Base-by-base conservation (phyloP, 2,888 invertebrate genomes). In the Euspilapteryx auroguttella region DNA sequence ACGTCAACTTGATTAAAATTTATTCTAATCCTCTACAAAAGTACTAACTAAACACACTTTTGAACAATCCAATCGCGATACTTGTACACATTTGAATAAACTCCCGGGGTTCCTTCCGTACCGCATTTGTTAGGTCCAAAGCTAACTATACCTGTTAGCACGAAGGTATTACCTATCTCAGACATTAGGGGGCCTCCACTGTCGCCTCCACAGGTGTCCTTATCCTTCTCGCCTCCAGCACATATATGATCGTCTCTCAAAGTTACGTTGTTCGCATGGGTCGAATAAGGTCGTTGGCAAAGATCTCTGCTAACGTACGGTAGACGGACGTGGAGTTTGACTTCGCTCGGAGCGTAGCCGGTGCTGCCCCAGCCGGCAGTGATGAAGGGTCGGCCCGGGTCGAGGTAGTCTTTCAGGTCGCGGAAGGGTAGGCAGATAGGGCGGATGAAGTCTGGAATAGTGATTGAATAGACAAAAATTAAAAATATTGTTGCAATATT, bases 151-250 rank as follows among this genome's bases (percentile, higher is more conserved):
- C 78, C 79, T 12, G 56, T 40, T 8, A 53, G 13, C n/a, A 38
- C 26, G 0, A 25, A 42, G 10, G 32, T 36, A 8, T 44, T 27
- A 3, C 34, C 40, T 10, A 39, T 37, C 8, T 34, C 32, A 1
- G 43, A 40, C 63, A 80, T 79, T 7, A 82, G 49, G 0, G 82
- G 81, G 1, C 82, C 82, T 2, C 82, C 82, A 28, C 79, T 79
- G 35, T 82, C 82, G 1, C 81, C 80, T 12, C 61, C 40, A 35
- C 82, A 82, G 1, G 81, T 78, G 42, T 80, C 80, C 34, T 24
- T 24, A 24, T 2, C 31, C 33, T 23, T 34, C 31, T 34, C 15
- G 1, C 36, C 38, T 2, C 38, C 38, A n/a, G 49, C 49, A 28
- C 50, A 51, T 3, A 51, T 33, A 6, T 45, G 44, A n/a, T 33